Percentiles rank a stretch among this genome's conserved stretches.
Conservation (phyloP, 1,140 invertebrate genomes). For the Cherax destructor region DNA sequence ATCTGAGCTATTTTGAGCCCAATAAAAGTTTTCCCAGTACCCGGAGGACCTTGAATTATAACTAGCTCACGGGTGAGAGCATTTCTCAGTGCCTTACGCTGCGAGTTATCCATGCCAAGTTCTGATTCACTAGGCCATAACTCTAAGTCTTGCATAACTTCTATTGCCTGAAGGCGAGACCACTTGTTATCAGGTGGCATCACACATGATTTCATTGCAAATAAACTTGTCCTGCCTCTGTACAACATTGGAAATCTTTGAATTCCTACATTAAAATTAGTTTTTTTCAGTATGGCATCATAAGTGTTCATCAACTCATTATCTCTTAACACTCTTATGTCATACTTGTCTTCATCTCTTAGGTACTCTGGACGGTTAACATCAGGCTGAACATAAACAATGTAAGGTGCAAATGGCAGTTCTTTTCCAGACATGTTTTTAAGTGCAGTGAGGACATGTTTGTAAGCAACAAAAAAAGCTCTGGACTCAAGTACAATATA, state of each 20-base stretch:
- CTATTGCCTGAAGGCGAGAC: slow-evolving; percentile 71
- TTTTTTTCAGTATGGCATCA: background rate
- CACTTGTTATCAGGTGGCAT: background rate
- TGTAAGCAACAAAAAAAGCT: slow-evolving; percentile 78
- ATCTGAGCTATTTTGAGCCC: slow-evolving; percentile 82
- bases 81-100: slow-evolving; percentile 76
- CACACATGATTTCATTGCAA: background rate
- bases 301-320: background rate
- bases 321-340: slow-evolving; percentile 4
- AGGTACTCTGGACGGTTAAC: slow-evolving; percentile 19
- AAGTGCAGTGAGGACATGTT: slow-evolving; percentile 76
- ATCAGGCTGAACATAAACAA: background rate
- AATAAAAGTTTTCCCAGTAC: slow-evolving; percentile 87
- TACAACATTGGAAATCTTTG: slow-evolving; percentile 74
- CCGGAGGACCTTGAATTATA: slow-evolving; percentile 86
- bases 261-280: background rate
- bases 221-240: background rate
- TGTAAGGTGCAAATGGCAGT: slow-evolving; percentile 10
- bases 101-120: slow-evolving; percentile 74
- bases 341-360: background rate
- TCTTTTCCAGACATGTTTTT: slow-evolving; percentile 73
- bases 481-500: slow-evolving; percentile 76
- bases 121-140: slow-evolving; percentile 38
- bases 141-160: slow-evolving; percentile 49
- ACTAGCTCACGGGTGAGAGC: slow-evolving; percentile 78